A percentile compares a stretch with the other conserved stretches of the same genome.
Evolutionary conservation across 2,888 invertebrate genomes (phyloP).

Genomic region (Liodrosophila aerea): DNA sequence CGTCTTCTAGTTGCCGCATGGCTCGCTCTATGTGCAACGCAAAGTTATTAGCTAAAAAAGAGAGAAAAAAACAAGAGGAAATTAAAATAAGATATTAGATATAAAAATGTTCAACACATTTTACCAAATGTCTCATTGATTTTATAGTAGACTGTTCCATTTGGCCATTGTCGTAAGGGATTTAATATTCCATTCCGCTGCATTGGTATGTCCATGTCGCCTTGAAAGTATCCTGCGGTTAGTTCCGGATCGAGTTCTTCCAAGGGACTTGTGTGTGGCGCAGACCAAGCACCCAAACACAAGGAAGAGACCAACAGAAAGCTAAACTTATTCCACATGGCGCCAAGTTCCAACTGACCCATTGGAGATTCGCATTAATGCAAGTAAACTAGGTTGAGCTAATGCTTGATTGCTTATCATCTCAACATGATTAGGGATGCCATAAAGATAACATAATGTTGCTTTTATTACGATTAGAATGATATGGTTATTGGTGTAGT

Average conservation of each 20-base stretch:
- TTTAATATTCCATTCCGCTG: constrained; percentile 85
- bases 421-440: too few species aligned
- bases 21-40: constrained; percentile 85
- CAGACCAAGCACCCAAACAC: constrained; percentile 8
- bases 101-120: too few species aligned
- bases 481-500: not conserved
- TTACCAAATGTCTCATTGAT: constrained; percentile 60
- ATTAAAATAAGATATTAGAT: not conserved
- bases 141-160: constrained; percentile 86
- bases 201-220: constrained; percentile 87
- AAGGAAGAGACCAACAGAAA: constrained; percentile 13
- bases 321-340: constrained; percentile 16
- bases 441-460: too few species aligned
- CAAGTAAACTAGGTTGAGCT: not conserved
- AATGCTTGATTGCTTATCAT: constrained; percentile 15
- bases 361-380: not conserved
- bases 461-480: too few species aligned
- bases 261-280: constrained; percentile 1
- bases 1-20: constrained; percentile 87
- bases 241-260: constrained; percentile 86
- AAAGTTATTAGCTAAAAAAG: too few species aligned
- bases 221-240: constrained; percentile 88
- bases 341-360: constrained; percentile 45
- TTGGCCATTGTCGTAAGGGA: constrained; percentile 85
- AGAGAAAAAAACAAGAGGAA: too few species aligned